A percentile compares a stretch with the other conserved stretches of the same genome.
Conservation (phyloP, 2,113 vertebrate genomes). For the Mionectes macconnelli region DNA sequence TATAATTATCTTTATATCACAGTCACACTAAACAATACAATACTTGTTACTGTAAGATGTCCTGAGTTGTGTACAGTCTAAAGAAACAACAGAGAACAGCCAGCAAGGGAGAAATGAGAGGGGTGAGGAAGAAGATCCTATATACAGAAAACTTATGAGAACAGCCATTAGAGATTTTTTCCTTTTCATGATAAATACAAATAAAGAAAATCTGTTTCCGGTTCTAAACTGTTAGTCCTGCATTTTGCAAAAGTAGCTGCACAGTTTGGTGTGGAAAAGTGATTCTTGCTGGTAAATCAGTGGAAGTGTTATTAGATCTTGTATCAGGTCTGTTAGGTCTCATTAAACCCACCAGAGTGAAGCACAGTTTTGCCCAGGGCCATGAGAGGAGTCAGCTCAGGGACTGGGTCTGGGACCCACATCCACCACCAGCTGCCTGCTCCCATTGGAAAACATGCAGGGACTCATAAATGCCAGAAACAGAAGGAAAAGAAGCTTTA, state of each 20-base stretch:
- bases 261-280: neutral
- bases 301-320: neutral
- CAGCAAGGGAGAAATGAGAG: neutral
- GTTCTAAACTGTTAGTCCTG: neutral
- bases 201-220: neutral
- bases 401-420: rapidly evolving
- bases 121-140: neutral
- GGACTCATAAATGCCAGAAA: neutral
- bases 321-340: neutral
- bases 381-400: rapidly evolving
- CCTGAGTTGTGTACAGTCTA: neutral
- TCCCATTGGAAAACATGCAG: neutral
- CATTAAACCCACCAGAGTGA: neutral
- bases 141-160: neutral
- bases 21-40: neutral
- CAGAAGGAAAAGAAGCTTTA: neutral
- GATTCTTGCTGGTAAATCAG: neutral
- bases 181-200: neutral
- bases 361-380: neutral
- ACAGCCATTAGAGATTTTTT: neutral
- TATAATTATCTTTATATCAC: neutral
- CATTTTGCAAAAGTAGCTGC: neutral
- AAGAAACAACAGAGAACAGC: neutral
- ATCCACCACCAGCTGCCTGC: neutral
- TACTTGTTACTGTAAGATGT: neutral